Evolutionary conservation across 2,113 vertebrate genomes (phyloP).

Genomic region (Propithecus coquereli): DNA sequence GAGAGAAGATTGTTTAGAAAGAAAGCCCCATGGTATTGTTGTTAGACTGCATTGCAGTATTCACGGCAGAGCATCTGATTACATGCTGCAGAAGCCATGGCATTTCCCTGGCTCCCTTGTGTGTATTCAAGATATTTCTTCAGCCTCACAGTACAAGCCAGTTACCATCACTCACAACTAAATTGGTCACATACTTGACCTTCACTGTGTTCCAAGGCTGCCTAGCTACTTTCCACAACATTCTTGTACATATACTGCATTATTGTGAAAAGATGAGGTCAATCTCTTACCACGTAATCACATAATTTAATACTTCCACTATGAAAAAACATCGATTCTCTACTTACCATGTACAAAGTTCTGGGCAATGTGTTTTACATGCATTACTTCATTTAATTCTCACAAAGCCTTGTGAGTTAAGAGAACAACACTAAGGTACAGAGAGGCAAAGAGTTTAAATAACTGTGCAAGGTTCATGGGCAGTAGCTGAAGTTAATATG

Average conservation of each 20-base stretch:
- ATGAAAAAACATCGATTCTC: neutral
- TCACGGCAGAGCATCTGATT: neutral
- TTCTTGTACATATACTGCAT: neutral
- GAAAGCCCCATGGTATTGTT: neutral
- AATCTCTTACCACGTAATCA: neutral
- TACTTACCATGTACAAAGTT: neutral
- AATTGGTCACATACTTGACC: neutral
- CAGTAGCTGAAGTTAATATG: neutral
- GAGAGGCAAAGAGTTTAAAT: neutral
- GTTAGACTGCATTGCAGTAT: neutral
- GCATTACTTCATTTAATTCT: neutral
- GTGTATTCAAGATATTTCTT: conserved; percentile 12
- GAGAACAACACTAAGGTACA: neutral
- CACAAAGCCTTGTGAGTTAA: neutral
- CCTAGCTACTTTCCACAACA: neutral
- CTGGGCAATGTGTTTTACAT: neutral
- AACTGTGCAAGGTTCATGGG: neutral
- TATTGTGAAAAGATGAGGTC: neutral
- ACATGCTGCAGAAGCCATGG: neutral
- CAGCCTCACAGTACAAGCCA: neutral
- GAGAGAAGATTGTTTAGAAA: neutral
- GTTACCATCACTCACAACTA: neutral
- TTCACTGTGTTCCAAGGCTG: neutral
- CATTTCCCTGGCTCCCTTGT: neutral
- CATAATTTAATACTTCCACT: neutral